These are phyloP conservation scores for Stenchaetothrips biformis DNA, from an alignment of 2,888 invertebrate genomes.

Conservation along the genomic window DNA sequence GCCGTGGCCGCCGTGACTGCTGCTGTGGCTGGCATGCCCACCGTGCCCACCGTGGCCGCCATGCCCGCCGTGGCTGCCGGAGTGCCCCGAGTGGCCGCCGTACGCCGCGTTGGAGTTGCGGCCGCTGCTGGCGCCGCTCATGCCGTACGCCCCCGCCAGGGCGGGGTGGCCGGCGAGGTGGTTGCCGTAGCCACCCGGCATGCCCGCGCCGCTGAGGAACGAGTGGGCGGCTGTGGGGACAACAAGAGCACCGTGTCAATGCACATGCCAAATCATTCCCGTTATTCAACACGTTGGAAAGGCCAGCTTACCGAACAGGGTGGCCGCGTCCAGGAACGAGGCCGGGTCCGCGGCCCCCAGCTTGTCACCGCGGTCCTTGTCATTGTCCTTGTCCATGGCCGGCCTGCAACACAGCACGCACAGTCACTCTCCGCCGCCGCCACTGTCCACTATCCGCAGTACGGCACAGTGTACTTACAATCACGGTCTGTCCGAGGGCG, in stretches of 20 bases:
- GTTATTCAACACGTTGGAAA: neutral
- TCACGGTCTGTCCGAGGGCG: slow-evolving; percentile 1
- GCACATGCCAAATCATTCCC: neutral
- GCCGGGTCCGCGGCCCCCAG: slow-evolving; percentile 57
- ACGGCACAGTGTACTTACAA: neutral
- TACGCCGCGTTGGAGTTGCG: slow-evolving; percentile 47
- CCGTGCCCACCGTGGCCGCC: slow-evolving; percentile 51
- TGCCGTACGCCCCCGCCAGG: slow-evolving; percentile 43
- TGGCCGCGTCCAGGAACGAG: slow-evolving; percentile 74
- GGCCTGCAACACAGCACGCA: neutral
- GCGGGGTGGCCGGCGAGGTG: slow-evolving; percentile 48
- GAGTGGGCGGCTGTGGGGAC: slow-evolving; percentile 29
- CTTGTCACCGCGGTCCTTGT: slow-evolving; percentile 56
- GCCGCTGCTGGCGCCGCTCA: slow-evolving; percentile 44
- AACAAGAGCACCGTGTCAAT: neutral
- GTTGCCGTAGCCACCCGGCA: slow-evolving; percentile 39
- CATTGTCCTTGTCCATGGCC: slow-evolving; percentile 52
- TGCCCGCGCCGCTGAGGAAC: slow-evolving; percentile 33
- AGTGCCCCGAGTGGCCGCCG: slow-evolving; percentile 43
- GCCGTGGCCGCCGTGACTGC: slow-evolving; percentile 47
- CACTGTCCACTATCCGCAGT: too few species aligned
- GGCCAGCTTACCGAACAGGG: slow-evolving; percentile 57
- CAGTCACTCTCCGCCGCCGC: too few species aligned
- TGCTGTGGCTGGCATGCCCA: slow-evolving; percentile 46
- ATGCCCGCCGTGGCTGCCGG: slow-evolving; percentile 1